A percentile compares a stretch with the other conserved stretches of the same genome.
These are phyloP conservation scores for Cheilosia variabilis DNA, from an alignment of 2,888 invertebrate species.

Conservation along the genomic window DNA sequence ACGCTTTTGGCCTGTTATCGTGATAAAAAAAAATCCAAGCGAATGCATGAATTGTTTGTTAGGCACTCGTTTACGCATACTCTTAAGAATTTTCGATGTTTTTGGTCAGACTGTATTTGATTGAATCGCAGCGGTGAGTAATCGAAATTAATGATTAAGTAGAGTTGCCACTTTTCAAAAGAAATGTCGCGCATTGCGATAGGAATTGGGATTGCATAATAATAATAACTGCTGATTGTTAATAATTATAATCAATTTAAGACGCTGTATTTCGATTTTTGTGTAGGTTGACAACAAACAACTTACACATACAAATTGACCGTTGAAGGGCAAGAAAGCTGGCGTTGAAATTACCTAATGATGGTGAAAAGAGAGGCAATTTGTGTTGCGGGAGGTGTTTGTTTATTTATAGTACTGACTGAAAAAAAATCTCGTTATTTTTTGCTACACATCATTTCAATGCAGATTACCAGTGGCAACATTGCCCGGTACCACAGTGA, in stretches of 20 bases:
- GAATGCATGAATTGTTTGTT: conserved; percentile 7
- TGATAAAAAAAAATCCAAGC: conserved; percentile 23
- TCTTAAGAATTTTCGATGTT: conserved; percentile 1
- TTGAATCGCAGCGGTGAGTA: background rate
- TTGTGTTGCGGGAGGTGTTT: too few relatives aligned
- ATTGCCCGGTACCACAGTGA: too few relatives aligned
- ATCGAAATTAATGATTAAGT: background rate
- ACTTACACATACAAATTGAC: too few relatives aligned
- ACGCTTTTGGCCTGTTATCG: background rate
- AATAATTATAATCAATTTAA: background rate
- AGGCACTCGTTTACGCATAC: background rate
- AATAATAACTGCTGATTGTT: background rate
- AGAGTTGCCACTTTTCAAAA: background rate
- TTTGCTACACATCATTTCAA: too few relatives aligned
- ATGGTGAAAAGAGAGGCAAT: too few relatives aligned
- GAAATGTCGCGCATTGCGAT: background rate
- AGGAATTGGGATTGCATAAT: background rate
- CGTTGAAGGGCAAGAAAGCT: too few relatives aligned
- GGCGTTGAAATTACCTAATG: too few relatives aligned
- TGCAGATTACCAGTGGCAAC: too few relatives aligned
- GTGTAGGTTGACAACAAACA: too few relatives aligned
- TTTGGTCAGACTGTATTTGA: background rate
- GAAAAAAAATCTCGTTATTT: too few relatives aligned
- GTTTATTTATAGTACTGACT: too few relatives aligned
- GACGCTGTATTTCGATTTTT: too few relatives aligned